Conservation (phyloP, 2,888 invertebrate species). For the Xylophagus ater region DNA sequence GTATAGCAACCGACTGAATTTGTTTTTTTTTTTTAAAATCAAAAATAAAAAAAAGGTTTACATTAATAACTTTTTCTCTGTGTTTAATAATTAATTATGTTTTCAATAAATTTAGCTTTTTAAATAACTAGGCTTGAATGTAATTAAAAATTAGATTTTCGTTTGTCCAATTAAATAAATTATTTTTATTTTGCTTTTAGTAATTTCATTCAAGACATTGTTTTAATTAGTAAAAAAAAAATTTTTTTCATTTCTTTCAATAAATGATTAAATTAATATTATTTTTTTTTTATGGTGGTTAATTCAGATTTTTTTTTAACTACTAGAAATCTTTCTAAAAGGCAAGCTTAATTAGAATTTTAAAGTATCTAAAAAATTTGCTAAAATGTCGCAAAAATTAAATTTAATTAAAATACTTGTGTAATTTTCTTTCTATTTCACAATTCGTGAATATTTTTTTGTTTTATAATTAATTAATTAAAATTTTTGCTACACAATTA, state of each 20-base stretch:
- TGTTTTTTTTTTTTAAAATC: too few relatives aligned
- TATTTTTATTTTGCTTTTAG: neutral
- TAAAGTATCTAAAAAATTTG: too few relatives aligned
- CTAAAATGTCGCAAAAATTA: too few relatives aligned
- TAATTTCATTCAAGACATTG: slow-evolving; percentile 8
- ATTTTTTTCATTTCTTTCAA: too few relatives aligned
- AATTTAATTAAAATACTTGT: too few relatives aligned
- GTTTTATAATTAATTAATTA: too few relatives aligned
- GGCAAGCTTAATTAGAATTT: too few relatives aligned
- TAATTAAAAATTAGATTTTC: slow-evolving; percentile 2
- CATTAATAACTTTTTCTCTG: slow-evolving; percentile 1
- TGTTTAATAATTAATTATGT: slow-evolving; percentile 4
- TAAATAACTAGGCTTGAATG: slow-evolving; percentile 3
- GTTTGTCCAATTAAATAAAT: slow-evolving; percentile 7
- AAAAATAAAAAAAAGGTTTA: slow-evolving; percentile 1
- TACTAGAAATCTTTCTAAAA: slow-evolving; percentile 10
- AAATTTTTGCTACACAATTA: too few relatives aligned
- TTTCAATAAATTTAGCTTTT: slow-evolving; percentile 4
- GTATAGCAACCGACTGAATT: slow-evolving; percentile 16
- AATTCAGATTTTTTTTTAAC: slow-evolving; percentile 5
- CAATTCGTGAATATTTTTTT: too few relatives aligned
- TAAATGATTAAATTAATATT: neutral
- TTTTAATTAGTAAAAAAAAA: too few relatives aligned
- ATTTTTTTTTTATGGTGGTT: slow-evolving; percentile 2
- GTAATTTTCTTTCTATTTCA: too few relatives aligned